Evolutionary conservation across 2,888 invertebrate genomes (phyloP).

Genomic region (Sabellastarte sp.): DNA sequence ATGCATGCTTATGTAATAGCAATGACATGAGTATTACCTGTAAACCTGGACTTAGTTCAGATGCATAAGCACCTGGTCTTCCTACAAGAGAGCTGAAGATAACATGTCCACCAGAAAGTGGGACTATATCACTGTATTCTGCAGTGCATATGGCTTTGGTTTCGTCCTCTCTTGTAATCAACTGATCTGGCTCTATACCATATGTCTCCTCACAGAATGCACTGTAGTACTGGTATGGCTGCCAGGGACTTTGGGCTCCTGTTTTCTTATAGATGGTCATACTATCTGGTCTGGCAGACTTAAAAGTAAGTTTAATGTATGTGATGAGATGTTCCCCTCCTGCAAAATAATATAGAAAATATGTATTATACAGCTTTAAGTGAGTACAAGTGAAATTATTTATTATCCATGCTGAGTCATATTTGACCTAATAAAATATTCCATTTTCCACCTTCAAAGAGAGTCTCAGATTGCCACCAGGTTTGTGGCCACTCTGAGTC

Average conservation of each 20-base stretch:
- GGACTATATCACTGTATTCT: constrained; percentile 96
- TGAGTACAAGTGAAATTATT: too few species aligned
- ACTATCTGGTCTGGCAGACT: constrained; percentile 94
- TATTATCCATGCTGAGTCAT: too few species aligned
- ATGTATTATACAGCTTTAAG: too few species aligned
- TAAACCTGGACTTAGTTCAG: constrained; percentile 83
- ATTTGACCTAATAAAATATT: too few species aligned
- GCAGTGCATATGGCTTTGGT: constrained; percentile 95
- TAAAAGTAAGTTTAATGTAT: constrained; percentile 89
- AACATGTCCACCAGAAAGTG: constrained; percentile 75
- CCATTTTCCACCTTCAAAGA: constrained; percentile 84
- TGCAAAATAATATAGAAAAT: too few species aligned
- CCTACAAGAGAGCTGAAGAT: constrained; percentile 94
- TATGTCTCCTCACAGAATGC: constrained; percentile 92
- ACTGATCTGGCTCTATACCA: too few species aligned
- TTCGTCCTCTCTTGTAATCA: constrained; percentile 76
- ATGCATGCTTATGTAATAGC: too few species aligned
- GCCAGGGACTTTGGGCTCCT: constrained; percentile 66
- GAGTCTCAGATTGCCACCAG: constrained; percentile 73
- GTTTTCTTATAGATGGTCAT: constrained; percentile 67
- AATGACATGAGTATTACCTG: too few species aligned
- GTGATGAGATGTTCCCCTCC: too few species aligned
- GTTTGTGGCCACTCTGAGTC: too few species aligned
- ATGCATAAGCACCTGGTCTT: constrained; percentile 86
- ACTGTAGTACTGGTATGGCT: constrained; percentile 66